A percentile compares a stretch with the other conserved stretches of the same genome.
These are phyloP conservation scores for Limonius californicus DNA, from an alignment of 1,140 invertebrate species.

Conservation along the genomic window DNA sequence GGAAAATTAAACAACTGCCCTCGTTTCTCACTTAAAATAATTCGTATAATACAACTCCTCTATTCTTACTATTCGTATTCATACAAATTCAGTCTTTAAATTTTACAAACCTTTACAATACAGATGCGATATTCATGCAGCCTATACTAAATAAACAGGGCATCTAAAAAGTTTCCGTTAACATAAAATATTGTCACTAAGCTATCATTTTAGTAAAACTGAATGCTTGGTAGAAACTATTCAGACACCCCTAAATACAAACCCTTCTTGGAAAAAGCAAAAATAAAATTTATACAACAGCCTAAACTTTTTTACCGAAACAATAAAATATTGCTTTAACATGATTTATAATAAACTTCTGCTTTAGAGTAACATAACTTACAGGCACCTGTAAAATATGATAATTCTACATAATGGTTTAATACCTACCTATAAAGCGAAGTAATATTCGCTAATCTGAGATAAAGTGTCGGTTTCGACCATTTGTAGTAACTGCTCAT, in stretches of 20 bases:
- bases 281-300: background rate
- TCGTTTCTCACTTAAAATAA: background rate
- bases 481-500: slow-evolving; percentile 65
- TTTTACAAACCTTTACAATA: background rate
- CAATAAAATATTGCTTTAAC: background rate
- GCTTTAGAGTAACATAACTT: background rate
- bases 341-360: background rate
- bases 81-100: background rate
- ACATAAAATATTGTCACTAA: no score
- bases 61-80: background rate
- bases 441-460: slow-evolving; percentile 44
- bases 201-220: no score
- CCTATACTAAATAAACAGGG: background rate
- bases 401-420: background rate
- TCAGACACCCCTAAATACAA: no score
- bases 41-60: background rate
- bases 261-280: background rate
- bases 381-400: no score
- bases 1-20: background rate
- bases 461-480: slow-evolving; percentile 64
- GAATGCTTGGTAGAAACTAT: no score
- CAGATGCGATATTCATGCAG: background rate
- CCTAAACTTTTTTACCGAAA: background rate
- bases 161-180: no score
- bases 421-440: background rate